A percentile compares a stretch with the other conserved stretches of the same genome.
Conservation (phyloP, 2,113 vertebrate genomes). For the Phalacrocorax aristotelis region DNA sequence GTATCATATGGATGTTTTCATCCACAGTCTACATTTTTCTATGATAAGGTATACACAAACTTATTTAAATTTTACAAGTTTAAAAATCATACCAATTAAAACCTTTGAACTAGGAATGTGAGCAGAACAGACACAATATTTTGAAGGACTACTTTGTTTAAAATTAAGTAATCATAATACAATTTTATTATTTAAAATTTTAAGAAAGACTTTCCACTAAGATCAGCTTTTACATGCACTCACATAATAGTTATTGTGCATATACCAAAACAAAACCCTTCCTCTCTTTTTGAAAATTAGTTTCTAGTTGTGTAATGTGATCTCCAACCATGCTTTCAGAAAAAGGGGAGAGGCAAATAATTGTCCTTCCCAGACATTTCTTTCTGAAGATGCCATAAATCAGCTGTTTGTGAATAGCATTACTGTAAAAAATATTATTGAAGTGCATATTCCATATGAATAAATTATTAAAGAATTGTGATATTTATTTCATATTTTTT, state of each 20-base stretch:
- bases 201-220: not conserved
- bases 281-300: not conserved
- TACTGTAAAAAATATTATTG: not conserved
- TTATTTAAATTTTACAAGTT: not conserved
- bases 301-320: not conserved
- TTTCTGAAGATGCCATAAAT: not conserved
- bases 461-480: not conserved
- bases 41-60: not conserved
- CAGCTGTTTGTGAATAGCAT: not conserved
- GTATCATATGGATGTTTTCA: not conserved
- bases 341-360: not conserved
- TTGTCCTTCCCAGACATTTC: not conserved
- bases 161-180: not conserved
- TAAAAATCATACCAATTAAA: not conserved
- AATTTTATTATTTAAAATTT: not conserved
- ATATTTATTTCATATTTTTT: conserved; percentile 18
- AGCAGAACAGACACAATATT: not conserved
- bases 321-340: not conserved
- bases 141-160: not conserved
- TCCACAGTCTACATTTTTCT: not conserved
- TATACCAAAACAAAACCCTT: not conserved
- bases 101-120: not conserved
- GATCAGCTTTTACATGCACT: not conserved
- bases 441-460: conserved; percentile 1
- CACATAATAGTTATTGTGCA: not conserved